Base-by-base conservation (phyloP, 2,797 vertebrate species). In the Sebastes taczanowskii region DNA sequence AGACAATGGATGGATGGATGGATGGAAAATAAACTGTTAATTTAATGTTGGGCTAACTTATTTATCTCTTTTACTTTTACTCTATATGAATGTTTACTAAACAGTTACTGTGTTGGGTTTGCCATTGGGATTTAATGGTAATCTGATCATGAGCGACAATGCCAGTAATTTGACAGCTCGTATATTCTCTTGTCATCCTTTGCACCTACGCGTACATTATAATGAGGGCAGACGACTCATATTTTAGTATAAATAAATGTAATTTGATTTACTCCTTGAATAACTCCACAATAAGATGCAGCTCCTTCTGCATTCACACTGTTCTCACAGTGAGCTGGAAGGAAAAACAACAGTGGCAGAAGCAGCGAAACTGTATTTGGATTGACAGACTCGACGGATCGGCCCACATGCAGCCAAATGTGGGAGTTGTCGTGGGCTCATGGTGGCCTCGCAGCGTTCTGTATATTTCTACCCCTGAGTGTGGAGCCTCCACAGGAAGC, bases 361-460 rank as follows among this genome's bases (percentile, higher is more conserved):
- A 46, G 56, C 56, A n/a, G 72, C 13, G 55, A 38, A 46, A 20
- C 23, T 25, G 42, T 6, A 62, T 73, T 76, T 29, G 72, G 76
- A 82, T 32, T 70, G 87, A 89, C 87, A 78, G 81, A 38, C 82
- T 78, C 29, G 3, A 66, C 58, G 87, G 38, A 69, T 86, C 81
- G 66, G 75, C 83, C 81, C 38, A 81, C 83, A 71, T 75, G 71
- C 77, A 35, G 81, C 79, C 14, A 7, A 6, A 81, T 67, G 65
- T 85, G 77, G 81, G 81, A 66, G 80, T 81, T 38, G 22, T 74
- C 30, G 34, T 58, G 58, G 64, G 23, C 20, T 78, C 67, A 1
- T 3, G 58, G 78, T 16, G 64, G 67, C 71, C 70, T 77, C 4
- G 64, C 46, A 3, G 71, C 23, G 2, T 53, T 71, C 22, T 42